These are phyloP conservation scores for Sula dactylatra DNA, from an alignment of 2,113 vertebrate species.

Conservation along the genomic window DNA sequence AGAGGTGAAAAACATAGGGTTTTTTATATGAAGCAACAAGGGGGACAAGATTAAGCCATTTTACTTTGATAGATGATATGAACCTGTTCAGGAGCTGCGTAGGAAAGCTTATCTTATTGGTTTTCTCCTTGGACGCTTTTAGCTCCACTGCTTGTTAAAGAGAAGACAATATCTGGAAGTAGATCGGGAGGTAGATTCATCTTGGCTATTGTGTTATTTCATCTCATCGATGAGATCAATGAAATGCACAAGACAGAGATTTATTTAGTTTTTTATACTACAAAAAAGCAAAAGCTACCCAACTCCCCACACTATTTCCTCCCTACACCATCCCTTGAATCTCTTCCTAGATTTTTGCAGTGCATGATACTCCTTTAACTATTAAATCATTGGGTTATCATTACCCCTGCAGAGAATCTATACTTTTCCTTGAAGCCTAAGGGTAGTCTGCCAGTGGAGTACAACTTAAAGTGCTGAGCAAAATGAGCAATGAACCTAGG, in stretches of 20 bases:
- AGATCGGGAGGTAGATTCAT: not conserved
- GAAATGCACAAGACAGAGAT: not conserved
- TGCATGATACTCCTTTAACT: not conserved
- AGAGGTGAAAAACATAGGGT: accelerated
- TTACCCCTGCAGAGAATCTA: not conserved
- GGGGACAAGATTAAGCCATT: not conserved
- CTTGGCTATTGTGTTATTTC: not conserved
- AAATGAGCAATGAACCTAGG: not conserved
- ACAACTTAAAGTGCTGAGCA: not conserved
- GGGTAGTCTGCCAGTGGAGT: not conserved
- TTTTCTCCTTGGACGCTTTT: not conserved
- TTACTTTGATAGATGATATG: not conserved
- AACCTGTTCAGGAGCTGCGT: not conserved
- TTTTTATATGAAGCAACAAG: not conserved
- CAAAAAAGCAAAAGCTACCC: not conserved
- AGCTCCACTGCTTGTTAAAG: not conserved
- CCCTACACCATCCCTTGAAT: not conserved
- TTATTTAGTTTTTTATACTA: not conserved
- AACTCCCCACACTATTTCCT: not conserved
- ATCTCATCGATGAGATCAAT: not conserved
- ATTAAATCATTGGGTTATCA: not conserved
- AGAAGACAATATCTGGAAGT: not conserved
- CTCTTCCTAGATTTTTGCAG: not conserved
- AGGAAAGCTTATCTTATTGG: not conserved
- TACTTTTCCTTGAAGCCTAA: not conserved